These are phyloP conservation scores for Phrynocephalus guinanensis DNA, from an alignment of 2,797 vertebrate species.

Conservation along the genomic window DNA sequence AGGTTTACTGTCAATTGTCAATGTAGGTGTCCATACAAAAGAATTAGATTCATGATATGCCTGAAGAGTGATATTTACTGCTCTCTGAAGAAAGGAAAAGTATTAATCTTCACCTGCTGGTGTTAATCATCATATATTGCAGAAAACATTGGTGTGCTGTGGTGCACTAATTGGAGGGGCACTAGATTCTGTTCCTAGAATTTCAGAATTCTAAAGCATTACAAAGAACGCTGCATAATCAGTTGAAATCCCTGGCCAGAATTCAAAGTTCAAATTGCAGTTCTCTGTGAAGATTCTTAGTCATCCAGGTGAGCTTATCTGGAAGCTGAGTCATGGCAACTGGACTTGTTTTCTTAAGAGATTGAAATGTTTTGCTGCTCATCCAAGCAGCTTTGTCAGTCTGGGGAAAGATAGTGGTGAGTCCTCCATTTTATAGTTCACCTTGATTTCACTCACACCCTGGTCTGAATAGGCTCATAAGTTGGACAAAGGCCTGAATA, in stretches of 20 bases:
- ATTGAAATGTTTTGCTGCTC: too few relatives aligned
- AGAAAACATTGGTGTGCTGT: background rate
- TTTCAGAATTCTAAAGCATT: background rate
- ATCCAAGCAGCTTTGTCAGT: too few relatives aligned
- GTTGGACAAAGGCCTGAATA: too few relatives aligned
- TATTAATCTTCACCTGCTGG: background rate
- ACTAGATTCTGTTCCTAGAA: background rate
- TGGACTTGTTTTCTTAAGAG: too few relatives aligned
- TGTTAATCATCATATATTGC: background rate
- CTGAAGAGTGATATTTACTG: background rate
- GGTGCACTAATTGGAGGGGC: background rate
- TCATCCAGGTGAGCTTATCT: too few relatives aligned
- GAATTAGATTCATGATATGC: background rate
- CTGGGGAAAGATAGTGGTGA: too few relatives aligned
- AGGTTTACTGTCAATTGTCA: background rate
- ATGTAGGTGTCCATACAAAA: constrained; percentile 2
- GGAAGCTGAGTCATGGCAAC: too few relatives aligned
- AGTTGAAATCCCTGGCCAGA: background rate
- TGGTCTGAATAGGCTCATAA: too few relatives aligned
- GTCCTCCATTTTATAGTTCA: too few relatives aligned
- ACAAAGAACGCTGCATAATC: background rate
- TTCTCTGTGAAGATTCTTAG: too few relatives aligned
- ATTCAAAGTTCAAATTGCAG: background rate
- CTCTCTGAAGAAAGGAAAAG: background rate
- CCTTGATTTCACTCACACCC: too few relatives aligned